Percentiles rank a stretch among this genome's conserved stretches.
phyloP scores from a whole-genome alignment of 1,140 invertebrate genomes.

The Teleopsis dalmanni region DNA sequence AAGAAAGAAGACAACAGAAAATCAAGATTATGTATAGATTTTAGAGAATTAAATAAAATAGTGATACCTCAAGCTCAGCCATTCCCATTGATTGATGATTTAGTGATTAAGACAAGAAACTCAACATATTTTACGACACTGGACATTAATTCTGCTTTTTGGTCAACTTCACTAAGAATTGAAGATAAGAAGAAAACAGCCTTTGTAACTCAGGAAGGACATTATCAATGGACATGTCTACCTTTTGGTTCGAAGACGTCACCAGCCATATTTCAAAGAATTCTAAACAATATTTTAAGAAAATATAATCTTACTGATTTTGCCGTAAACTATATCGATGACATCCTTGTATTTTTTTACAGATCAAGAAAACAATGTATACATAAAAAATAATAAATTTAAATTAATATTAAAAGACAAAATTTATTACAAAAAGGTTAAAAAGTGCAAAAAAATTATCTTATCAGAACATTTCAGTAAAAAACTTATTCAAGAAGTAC shows the following conservation, averaged over 20 bases:
- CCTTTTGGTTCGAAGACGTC: slow-evolving; percentile 36
- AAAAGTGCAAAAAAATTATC: slow-evolving; percentile 22
- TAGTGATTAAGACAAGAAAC: slow-evolving; percentile 28
- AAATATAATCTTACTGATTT: too few relatives aligned
- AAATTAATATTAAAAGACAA: not conserved
- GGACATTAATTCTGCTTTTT: slow-evolving; percentile 43
- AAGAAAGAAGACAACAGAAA: slow-evolving; percentile 38
- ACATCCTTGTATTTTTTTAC: too few relatives aligned
- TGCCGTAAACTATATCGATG: too few relatives aligned
- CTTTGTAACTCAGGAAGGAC: slow-evolving; percentile 40
- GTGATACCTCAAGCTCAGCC: slow-evolving; percentile 34
- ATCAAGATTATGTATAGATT: slow-evolving; percentile 36
- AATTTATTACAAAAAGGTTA: slow-evolving; percentile 17
- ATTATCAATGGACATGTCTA: slow-evolving; percentile 34
- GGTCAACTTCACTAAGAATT: slow-evolving; percentile 36
- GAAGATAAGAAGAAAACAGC: slow-evolving; percentile 37
- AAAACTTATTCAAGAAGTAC: slow-evolving; percentile 16
- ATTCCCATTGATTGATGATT: slow-evolving; percentile 37
- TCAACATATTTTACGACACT: slow-evolving; percentile 36
- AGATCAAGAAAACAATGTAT: slow-evolving; percentile 16
- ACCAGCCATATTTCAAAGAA: slow-evolving; percentile 34
- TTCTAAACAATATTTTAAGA: too few relatives aligned
- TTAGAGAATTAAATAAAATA: slow-evolving; percentile 38
- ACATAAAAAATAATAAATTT: slow-evolving; percentile 21
- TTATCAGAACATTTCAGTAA: slow-evolving; percentile 19